Percentiles rank a stretch among this genome's conserved stretches.
Evolutionary conservation across 2,113 vertebrate species (phyloP).

Genomic region (Enhydra lutris): DNA sequence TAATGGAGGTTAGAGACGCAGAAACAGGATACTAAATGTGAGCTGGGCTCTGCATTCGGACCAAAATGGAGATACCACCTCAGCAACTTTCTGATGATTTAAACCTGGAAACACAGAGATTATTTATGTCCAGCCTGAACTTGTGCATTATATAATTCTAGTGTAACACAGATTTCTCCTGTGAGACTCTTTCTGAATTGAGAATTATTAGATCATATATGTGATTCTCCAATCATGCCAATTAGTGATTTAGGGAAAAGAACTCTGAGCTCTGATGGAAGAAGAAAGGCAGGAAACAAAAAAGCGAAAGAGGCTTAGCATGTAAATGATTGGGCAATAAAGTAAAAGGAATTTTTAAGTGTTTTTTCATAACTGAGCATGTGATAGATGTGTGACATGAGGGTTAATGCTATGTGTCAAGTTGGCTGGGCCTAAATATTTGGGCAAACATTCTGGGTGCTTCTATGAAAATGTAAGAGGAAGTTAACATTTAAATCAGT

Average conservation of each 20-base stretch:
- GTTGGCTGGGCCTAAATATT: not conserved
- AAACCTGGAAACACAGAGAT: not conserved
- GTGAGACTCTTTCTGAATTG: not conserved
- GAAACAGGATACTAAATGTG: not conserved
- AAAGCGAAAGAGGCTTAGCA: not conserved
- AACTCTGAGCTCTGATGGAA: not conserved
- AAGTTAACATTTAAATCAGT: not conserved
- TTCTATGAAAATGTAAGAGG: not conserved
- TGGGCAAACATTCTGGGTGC: not conserved
- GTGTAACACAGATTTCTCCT: not conserved
- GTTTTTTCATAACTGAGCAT: not conserved
- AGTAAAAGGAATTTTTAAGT: not conserved
- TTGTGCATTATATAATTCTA: not conserved
- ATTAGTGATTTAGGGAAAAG: constrained; percentile 41
- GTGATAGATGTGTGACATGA: not conserved
- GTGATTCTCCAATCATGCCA: not conserved
- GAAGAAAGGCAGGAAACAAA: not conserved
- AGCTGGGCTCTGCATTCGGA: not conserved
- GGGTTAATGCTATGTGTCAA: not conserved
- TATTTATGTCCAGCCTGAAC: not conserved
- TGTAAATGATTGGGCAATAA: not conserved
- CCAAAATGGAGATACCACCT: not conserved
- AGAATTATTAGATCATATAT: constrained; percentile 1
- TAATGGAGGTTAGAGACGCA: not conserved
- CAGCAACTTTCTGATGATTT: not conserved